Evolutionary conservation across 1,140 invertebrate genomes (phyloP).

Genomic region (Popillia japonica): DNA sequence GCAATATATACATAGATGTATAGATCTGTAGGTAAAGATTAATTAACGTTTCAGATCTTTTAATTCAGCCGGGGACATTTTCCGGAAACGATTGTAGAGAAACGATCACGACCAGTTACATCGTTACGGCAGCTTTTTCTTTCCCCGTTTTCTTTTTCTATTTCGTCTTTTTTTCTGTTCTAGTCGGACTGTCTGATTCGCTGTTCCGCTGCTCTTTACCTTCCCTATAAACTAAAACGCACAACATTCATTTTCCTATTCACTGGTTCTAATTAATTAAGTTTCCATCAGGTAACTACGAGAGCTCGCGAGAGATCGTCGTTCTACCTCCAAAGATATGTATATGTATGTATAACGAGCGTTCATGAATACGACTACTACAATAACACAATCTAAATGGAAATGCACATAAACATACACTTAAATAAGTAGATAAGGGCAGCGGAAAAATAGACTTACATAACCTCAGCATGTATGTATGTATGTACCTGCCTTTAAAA

Average conservation of each 20-base stretch:
- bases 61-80: constrained; percentile 29
- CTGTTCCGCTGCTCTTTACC: not conserved
- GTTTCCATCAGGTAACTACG: constrained; percentile 2
- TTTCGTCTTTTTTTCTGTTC: not conserved
- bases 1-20: too few relatives aligned
- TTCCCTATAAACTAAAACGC: not conserved
- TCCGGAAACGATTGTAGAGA: not conserved
- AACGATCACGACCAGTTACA: constrained; percentile 2
- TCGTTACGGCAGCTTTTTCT: not conserved
- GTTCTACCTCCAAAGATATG: not conserved
- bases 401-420: too few relatives aligned
- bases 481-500: too few relatives aligned
- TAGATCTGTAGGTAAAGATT: constrained; percentile 21
- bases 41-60: constrained; percentile 27
- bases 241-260: constrained; percentile 23
- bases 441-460: too few relatives aligned
- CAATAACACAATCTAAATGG: too few relatives aligned
- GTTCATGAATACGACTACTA: too few relatives aligned
- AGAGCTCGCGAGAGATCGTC: not conserved
- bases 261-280: constrained; percentile 31
- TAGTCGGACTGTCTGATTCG: not conserved
- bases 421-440: too few relatives aligned
- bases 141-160: not conserved
- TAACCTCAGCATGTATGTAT: too few relatives aligned
- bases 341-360: not conserved